Percentiles rank a stretch among this genome's conserved stretches.
These are phyloP conservation scores for Psittacula cyanocephala DNA, from an alignment of 2,113 vertebrate species.

Conservation along the genomic window DNA sequence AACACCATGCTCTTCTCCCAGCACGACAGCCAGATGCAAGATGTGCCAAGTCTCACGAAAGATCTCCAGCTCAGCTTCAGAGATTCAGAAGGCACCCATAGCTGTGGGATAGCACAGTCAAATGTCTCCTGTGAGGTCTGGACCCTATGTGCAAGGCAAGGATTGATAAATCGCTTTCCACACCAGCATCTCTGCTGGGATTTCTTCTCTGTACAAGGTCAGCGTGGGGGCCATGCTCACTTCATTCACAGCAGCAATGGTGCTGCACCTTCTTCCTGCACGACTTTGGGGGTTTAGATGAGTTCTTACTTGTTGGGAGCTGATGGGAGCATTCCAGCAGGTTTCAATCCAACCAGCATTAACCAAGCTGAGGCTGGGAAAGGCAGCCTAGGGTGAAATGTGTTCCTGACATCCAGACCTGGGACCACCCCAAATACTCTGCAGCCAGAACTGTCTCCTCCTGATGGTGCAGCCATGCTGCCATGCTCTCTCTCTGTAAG, in stretches of 20 bases:
- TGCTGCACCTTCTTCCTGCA: not conserved
- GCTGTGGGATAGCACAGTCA: not conserved
- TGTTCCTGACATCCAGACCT: not conserved
- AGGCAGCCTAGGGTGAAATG: no score
- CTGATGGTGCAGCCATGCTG: not conserved
- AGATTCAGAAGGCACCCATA: not conserved
- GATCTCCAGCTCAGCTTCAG: not conserved
- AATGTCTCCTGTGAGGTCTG: not conserved
- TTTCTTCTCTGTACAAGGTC: not conserved
- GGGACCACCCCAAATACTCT: not conserved
- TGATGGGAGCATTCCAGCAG: not conserved
- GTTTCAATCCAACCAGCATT: not conserved
- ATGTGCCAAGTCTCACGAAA: accelerated
- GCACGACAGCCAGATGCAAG: accelerated
- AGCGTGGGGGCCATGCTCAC: not conserved
- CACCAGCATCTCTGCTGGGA: not conserved
- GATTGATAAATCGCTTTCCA: not conserved
- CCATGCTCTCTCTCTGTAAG: not conserved
- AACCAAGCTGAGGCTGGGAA: not conserved
- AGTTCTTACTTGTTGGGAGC: not conserved
- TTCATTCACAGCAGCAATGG: accelerated
- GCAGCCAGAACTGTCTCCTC: not conserved
- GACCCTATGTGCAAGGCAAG: not conserved
- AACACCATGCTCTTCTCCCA: not conserved
- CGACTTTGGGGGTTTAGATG: accelerated